Base-by-base conservation (phyloP, 1,140 invertebrate genomes). In the Pararge aegeria region DNA sequence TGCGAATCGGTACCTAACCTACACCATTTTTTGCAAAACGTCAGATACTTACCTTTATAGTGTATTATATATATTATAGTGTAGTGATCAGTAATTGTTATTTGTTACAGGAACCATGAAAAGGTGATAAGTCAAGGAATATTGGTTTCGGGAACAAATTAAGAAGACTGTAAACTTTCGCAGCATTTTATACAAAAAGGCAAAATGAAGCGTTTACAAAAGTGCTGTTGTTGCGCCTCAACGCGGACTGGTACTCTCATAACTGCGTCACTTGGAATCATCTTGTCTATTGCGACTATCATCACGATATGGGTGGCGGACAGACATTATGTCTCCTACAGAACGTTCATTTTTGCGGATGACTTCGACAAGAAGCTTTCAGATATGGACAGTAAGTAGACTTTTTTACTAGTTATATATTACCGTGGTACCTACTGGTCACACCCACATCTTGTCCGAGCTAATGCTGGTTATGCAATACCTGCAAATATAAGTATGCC, bases 231-330 rank as follows among this genome's bases (percentile, higher is more conserved):
- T 34, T 94, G 93, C 72, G 93, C 91, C 37, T 94, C 94, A 3
- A 90, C 95, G 6, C 92, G 93, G 65, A 92, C 92, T 12, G 95
- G 95, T 0, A 93, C 95, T 2, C 84, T 96, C 6, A 92, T 95
- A 58, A 94, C 93, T 10, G 95, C 93, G 38, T 70, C 93, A 27
- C 92, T 94, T 55, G 94, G 95, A 50, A 92, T 96, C 75, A 82
- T 92, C 12, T 74, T 91, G 16, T 90, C 91, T 12, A 90, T 92
- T 18, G 80, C 88, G 37, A 85, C 91, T n/a, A 92, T 92, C 52
- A 74, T 89, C 30, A 68, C 77, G 6, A 70, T 84, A 10, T 86
- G 80, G 85, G 68, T 78, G n/a, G 70, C 80, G 6, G 70, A 80
- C 55, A 79, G 64, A 57, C 69, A 80, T 53, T 65, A 70, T 59